Evolutionary conservation across 2,797 vertebrate genomes (phyloP).

Genomic region (Xerus rutilus): DNA sequence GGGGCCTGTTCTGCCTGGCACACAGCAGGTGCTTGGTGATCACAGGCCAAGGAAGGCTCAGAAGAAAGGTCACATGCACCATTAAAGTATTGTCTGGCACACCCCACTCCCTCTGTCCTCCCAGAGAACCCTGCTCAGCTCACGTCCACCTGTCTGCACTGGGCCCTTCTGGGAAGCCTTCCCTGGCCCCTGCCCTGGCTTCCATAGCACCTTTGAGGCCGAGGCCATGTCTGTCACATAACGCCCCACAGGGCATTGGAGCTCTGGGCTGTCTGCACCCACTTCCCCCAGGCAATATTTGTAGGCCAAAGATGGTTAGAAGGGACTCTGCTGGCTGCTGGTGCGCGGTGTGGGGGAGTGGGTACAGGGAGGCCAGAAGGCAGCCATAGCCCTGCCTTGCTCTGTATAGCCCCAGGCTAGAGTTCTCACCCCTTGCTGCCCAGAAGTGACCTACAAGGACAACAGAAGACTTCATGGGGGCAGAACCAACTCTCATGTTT

Average conservation of each 20-base stretch:
- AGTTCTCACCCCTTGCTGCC: neutral
- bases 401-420: neutral
- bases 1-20: neutral
- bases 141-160: neutral
- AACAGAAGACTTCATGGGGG: neutral
- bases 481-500: neutral
- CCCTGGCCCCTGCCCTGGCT: neutral
- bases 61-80: too few species aligned
- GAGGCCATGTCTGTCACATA: neutral
- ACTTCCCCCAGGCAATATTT: neutral
- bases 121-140: neutral
- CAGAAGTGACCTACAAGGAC: neutral
- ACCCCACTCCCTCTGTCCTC: neutral
- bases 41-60: neutral
- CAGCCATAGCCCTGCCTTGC: neutral
- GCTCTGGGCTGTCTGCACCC: neutral
- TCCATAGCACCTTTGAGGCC: neutral
- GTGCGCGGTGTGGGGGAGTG: accelerated
- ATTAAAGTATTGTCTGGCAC: neutral
- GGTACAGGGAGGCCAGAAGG: neutral
- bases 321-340: neutral
- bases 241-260: neutral
- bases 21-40: neutral
- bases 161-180: neutral
- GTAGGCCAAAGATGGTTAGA: neutral